Base-by-base conservation (phyloP, 2,888 invertebrate species). In the Cerceris ruficornis region DNA sequence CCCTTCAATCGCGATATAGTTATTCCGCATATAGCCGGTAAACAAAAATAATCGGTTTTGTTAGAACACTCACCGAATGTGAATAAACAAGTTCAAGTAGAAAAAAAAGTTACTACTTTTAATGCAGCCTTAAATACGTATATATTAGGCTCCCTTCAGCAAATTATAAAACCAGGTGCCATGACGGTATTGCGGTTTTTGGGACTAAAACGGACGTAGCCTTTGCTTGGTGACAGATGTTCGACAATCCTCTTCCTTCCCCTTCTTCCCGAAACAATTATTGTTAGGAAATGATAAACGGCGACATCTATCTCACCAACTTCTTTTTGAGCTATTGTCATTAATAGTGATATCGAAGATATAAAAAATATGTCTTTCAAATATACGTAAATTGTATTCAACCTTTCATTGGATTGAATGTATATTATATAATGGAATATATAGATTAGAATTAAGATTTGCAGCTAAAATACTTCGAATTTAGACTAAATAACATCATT, bases 121-220 rank as follows among this genome's bases (percentile, higher is more conserved):
- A 28, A 65, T 55, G 14, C 59, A 55, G 52, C 55, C 73, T 59
- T 7, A n/a, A 46, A 71, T 67, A 15, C 54, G 64, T 75, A 52
- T 68, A 42, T 66, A 60, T 64, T 62, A 41, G 59, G 62, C 6
- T 62, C 70, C 62, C 76, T 81, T 89, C 81, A 88, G 85, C 85
- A 86, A 89, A 86, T 89, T 82, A 86, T 77, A 83, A 84, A 87
- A 85, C 85, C 85, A 83, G 86, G 76, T 87, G 87, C 90, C 90
- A 90, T 90, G 90, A 89, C 88, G 87, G 89, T 90, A 80, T 88
- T 85, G 86, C 86, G 86, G 82, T 87, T 88, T 88, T 88, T 77
- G 80, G 83, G 78, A 84, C 81, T 81, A 79, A 87, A 88, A 82
- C 86, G 87, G 83, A 88, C 86, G 86, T 87, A 84, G 86, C 59